Conservation (phyloP, 2,888 invertebrate species). For the Metellina segmentata region DNA sequence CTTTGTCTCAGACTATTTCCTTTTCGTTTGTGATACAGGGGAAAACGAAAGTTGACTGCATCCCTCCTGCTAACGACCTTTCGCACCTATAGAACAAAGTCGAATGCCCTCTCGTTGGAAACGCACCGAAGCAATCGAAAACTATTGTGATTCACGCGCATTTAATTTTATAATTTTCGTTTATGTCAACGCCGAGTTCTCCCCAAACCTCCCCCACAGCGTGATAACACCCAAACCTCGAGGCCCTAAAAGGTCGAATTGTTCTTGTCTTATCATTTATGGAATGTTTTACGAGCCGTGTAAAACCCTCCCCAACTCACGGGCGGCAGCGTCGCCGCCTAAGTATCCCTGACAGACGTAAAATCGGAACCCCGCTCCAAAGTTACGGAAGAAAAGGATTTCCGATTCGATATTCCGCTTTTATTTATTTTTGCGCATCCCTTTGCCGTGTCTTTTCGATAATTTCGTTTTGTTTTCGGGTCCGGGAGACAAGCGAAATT, state of each 20-base stretch:
- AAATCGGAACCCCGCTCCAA: too few relatives aligned
- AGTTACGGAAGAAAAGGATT: background rate
- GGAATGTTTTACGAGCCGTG: slow-evolving; percentile 16
- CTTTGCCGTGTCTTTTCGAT: background rate
- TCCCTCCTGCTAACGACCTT: too few relatives aligned
- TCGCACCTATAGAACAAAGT: too few relatives aligned
- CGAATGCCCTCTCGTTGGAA: too few relatives aligned
- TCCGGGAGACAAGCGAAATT: background rate
- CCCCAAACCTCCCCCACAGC: background rate
- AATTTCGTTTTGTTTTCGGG: slow-evolving; percentile 26
- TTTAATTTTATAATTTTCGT: background rate
- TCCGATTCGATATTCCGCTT: slow-evolving; percentile 2
- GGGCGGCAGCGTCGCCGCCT: background rate
- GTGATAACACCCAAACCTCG: background rate
- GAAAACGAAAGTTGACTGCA: too few relatives aligned
- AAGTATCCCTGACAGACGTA: background rate
- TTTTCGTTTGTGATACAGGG: too few relatives aligned
- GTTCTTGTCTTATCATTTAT: slow-evolving; percentile 1
- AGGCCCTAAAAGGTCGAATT: slow-evolving; percentile 34
- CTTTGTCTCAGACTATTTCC: too few relatives aligned
- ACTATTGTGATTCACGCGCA: too few relatives aligned
- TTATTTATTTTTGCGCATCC: background rate
- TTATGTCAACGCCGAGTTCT: background rate
- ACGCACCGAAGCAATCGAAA: too few relatives aligned
- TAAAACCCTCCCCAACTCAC: background rate